phyloP scores from a whole-genome alignment of 2,888 invertebrate genomes.

The Parnassius smintheus region DNA sequence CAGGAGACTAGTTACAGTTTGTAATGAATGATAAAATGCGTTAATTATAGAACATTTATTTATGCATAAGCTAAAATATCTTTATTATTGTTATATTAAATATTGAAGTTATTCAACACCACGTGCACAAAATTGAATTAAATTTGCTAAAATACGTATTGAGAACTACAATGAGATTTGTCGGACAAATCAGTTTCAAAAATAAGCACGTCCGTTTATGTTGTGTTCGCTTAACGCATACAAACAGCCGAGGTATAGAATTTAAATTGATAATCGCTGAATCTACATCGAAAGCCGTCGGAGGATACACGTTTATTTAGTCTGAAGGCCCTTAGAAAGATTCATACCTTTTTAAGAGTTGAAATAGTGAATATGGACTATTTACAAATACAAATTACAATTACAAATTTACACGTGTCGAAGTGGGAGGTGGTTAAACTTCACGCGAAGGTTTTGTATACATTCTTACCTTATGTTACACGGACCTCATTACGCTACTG shows the following conservation, averaged over 20 bases:
- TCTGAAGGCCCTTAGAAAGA: slow-evolving; percentile 13
- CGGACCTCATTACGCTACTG: not conserved
- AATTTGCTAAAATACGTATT: no score
- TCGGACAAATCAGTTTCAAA: no score
- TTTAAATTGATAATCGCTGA: slow-evolving; percentile 11
- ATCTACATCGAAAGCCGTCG: slow-evolving; percentile 18
- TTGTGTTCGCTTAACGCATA: slow-evolving; percentile 9
- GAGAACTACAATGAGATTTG: no score
- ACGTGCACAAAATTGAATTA: no score
- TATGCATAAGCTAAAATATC: no score
- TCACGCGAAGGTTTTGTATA: slow-evolving; percentile 33
- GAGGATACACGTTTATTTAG: slow-evolving; percentile 18
- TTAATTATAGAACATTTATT: no score
- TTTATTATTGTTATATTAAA: no score
- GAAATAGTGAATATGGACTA: slow-evolving; percentile 35
- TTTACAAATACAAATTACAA: no score
- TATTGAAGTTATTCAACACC: no score
- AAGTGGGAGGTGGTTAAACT: slow-evolving; percentile 68
- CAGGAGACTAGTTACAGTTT: no score
- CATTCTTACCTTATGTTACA: not conserved
- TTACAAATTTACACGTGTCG: slow-evolving; percentile 46
- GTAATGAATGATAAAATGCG: no score
- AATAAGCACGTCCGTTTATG: slow-evolving; percentile 8
- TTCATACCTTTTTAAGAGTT: slow-evolving; percentile 1
- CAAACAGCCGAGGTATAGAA: slow-evolving; percentile 16